These are phyloP conservation scores for Turritopsis rubra DNA, from an alignment of 30 jellyfish, hydroid and myxozoan genomes.

Conservation along the genomic window DNA sequence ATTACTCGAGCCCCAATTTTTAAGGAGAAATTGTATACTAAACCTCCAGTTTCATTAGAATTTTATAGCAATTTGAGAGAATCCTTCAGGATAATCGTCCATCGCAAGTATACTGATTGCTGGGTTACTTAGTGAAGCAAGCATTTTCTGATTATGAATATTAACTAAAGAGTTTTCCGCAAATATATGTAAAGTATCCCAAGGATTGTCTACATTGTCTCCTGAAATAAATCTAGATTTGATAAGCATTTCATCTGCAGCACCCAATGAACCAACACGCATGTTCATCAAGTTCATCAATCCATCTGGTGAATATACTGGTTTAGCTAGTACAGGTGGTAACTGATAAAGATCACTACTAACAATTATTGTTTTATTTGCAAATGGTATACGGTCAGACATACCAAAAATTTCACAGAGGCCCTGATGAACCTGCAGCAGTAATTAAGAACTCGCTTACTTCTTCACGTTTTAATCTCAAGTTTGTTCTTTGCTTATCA, in stretches of 20 bases:
- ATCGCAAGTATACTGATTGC: constrained; percentile 9
- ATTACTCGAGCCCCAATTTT: constrained; percentile 21
- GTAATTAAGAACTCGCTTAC: constrained; percentile 10
- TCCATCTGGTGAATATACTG: constrained; percentile 21
- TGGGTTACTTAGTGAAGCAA: not conserved
- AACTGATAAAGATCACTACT: no score
- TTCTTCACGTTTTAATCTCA: constrained; percentile 8
- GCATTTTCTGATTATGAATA: not conserved
- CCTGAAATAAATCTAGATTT: constrained; percentile 17
- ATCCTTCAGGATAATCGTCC: constrained; percentile 12
- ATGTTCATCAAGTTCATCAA: not conserved
- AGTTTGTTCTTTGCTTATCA: constrained; percentile 5
- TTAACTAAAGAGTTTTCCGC: constrained; percentile 23
- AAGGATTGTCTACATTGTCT: constrained; percentile 12
- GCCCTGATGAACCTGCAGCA: constrained; percentile 27
- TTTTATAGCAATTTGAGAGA: not conserved
- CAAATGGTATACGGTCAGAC: constrained; percentile 11
- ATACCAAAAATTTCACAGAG: constrained; percentile 26
- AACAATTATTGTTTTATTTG: no score
- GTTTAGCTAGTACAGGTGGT: constrained; percentile 33
- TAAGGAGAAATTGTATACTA: not conserved
- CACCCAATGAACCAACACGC: not conserved
- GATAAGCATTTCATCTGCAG: constrained; percentile 5
- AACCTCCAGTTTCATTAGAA: constrained; percentile 7
- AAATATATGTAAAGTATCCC: constrained; percentile 34